Evolutionary conservation across 1,140 invertebrate genomes (phyloP).

Genomic region (Pogonomyrmex californicus): DNA sequence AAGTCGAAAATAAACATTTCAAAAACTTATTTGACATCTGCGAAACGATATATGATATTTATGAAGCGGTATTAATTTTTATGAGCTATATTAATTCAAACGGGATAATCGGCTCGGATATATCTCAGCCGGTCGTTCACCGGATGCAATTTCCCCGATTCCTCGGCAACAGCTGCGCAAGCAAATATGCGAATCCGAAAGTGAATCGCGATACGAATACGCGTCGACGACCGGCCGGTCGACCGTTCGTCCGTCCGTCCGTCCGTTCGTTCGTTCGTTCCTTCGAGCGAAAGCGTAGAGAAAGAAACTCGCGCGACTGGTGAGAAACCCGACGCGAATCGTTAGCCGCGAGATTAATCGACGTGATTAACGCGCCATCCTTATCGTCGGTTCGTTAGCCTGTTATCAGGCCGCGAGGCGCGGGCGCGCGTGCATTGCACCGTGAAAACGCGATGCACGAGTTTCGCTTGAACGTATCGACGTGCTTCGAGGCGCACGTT

Average conservation of each 20-base stretch:
- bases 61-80: neutral
- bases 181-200: constrained; percentile 48
- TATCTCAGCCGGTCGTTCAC: constrained; percentile 42
- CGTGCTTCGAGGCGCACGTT: neutral
- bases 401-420: constrained; percentile 18
- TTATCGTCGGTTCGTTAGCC: constrained; percentile 49
- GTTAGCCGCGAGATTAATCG: constrained; percentile 54
- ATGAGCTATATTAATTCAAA: no score
- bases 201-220: constrained; percentile 41
- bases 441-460: constrained; percentile 31
- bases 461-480: neutral
- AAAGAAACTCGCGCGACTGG: constrained; percentile 13
- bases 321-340: constrained; percentile 34
- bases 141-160: constrained; percentile 12
- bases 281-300: neutral
- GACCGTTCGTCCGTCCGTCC: no score
- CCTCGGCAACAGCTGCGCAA: constrained; percentile 31
- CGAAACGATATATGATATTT: neutral
- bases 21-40: neutral
- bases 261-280: neutral
- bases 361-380: constrained; percentile 45
- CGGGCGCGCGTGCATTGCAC: neutral
- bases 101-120: neutral
- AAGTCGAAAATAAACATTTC: neutral
- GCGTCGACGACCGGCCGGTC: constrained; percentile 18